Base-by-base conservation (phyloP, 2,888 invertebrate species). In the Drosophila eohydei region DNA sequence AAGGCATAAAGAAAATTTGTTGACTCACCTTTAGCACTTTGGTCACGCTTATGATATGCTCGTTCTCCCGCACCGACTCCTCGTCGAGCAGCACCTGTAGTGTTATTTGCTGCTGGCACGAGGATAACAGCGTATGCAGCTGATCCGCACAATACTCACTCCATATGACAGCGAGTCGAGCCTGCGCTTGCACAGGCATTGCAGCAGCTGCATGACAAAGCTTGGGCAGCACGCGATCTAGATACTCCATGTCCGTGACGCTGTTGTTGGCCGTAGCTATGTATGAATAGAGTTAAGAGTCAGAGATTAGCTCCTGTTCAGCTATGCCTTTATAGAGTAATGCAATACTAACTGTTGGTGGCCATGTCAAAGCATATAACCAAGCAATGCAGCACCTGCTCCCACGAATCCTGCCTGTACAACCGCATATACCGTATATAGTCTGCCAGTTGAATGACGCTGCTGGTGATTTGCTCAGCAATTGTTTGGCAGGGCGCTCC, bases 101-200 rank as follows among this genome's bases (percentile, higher is more conserved):
- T 0, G 98, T 97, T 76, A 98, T 96, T 50, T 98, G 94, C 91
- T 98, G 98, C 89, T 98, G 98, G 21, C 98, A 93, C 30, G 96
- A 95, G 90, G 97, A 95, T 67, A 97, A 91, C 56, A 97, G 94
- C 78, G 94, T 94, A 30, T 95, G 94, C 51, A 97, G 93, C 60
- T 94, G 94, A 38, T 94, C 94, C 78, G 94, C 94, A 86, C 95
- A 95, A 81, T 95, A 95, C 44, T 94, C 94, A 0, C 97, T 95
- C 97, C 97, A 98, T 14, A 96, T 95, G 1, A 95, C 94, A 0
- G 97, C 97, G 59, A 98, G 92, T 88, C 95, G 95, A 2, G 96
- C 97, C 94, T 97, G 97, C 21, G 95, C 96, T 89, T 93, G 79
- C 52, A 96, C 92, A 0, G 97, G 95, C 77, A 98, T 93, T 91